Percentiles rank a stretch among this genome's conserved stretches.
phyloP scores from a whole-genome alignment of 2,888 invertebrate species.

The Macrophya annulata region DNA sequence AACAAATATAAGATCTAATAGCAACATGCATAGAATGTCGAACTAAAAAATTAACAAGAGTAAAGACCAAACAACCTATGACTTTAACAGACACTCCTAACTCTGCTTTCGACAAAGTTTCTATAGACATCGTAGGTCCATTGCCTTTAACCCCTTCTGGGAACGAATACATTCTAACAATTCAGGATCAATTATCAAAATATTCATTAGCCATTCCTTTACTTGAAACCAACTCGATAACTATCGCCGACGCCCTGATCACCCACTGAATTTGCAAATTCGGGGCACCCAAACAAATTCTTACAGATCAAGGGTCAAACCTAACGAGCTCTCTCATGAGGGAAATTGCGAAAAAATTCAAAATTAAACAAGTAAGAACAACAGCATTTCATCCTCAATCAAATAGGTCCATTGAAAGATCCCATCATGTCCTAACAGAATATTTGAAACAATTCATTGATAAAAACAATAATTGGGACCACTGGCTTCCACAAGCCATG shows the following conservation, averaged over 20 bases:
- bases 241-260: slow-evolving; percentile 1
- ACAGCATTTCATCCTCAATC: slow-evolving; percentile 59
- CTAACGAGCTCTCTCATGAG: neutral
- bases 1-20: slow-evolving; percentile 51
- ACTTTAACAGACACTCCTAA: slow-evolving; percentile 36
- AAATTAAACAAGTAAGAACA: slow-evolving; percentile 42
- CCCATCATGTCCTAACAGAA: slow-evolving; percentile 57
- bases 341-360: slow-evolving; percentile 15
- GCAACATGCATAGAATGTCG: slow-evolving; percentile 56
- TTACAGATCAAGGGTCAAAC: slow-evolving; percentile 18
- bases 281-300: neutral
- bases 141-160: neutral
- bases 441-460: slow-evolving; percentile 47
- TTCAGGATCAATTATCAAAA: slow-evolving; percentile 7
- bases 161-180: neutral
- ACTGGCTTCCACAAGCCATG: neutral
- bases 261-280: neutral
- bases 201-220: neutral
- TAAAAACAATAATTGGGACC: neutral
- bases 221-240: neutral
- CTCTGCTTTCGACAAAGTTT: slow-evolving; percentile 55
- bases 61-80: slow-evolving; percentile 51
- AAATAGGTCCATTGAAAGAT: slow-evolving; percentile 59
- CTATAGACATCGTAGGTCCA: slow-evolving; percentile 47
- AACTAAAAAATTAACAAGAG: slow-evolving; percentile 38